These are phyloP conservation scores for Ctenoplectra terminalis DNA, from an alignment of 1,140 invertebrate genomes.

Conservation along the genomic window DNA sequence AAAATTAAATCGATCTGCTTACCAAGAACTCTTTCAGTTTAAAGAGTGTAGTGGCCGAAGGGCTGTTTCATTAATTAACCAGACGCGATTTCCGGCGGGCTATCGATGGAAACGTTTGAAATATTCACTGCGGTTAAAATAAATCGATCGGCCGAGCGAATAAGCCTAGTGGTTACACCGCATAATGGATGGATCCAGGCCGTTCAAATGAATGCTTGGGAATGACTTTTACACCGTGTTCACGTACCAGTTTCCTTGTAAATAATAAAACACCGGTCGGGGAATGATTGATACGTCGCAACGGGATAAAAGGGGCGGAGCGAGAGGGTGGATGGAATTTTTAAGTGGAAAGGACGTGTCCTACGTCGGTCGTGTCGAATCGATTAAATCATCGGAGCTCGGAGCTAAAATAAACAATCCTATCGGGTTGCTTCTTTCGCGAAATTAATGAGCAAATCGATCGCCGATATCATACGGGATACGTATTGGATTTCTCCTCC, in stretches of 20 bases:
- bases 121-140: constrained; percentile 15
- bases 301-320: neutral
- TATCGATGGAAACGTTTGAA: neutral
- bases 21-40: neutral
- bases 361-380: neutral
- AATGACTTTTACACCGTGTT: neutral
- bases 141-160: neutral
- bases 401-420: constrained; percentile 7
- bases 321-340: neutral
- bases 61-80: constrained; percentile 13
- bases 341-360: neutral
- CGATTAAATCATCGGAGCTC: neutral
- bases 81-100: neutral
- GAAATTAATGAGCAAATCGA: constrained; percentile 6
- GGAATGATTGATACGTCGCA: neutral
- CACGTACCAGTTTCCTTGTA: neutral
- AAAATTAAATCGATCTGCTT: too few relatives aligned
- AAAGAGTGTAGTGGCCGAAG: too few relatives aligned
- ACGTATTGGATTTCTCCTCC: neutral
- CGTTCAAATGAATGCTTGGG: neutral
- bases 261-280: neutral
- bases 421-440: neutral
- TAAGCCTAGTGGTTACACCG: neutral
- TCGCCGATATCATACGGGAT: neutral
- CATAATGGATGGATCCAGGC: constrained; percentile 13